Percentiles rank a stretch among this genome's conserved stretches.
phyloP scores from a whole-genome alignment of 35 echinoderm and acorn worm species.

The Strongylocentrotus purpuratus region DNA sequence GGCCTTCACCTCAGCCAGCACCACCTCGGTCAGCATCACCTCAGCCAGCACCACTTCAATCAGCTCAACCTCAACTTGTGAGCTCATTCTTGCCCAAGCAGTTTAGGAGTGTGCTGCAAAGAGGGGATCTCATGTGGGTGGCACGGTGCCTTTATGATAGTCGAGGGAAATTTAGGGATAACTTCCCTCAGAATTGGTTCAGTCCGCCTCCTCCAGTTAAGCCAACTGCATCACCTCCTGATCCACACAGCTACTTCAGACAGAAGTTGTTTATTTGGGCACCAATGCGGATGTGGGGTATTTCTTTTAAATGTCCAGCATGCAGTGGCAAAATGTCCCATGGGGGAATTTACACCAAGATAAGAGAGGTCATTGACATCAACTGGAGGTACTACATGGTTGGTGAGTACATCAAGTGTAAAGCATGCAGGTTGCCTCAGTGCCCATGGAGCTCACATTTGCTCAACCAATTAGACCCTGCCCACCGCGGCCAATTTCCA shows the following conservation, averaged over 20 bases:
- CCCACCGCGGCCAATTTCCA: background rate
- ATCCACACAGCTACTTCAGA: no score
- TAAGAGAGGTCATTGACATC: slow-evolving; percentile 52
- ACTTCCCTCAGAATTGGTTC: slow-evolving; percentile 36
- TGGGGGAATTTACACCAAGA: slow-evolving; percentile 55
- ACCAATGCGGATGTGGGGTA: slow-evolving; percentile 58
- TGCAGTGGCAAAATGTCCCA: slow-evolving; percentile 42
- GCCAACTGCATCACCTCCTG: no score
- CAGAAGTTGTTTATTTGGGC: slow-evolving; percentile 23
- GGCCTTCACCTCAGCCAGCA: no score
- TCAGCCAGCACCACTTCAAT: no score
- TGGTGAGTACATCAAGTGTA: slow-evolving; percentile 50
- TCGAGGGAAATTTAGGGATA: background rate
- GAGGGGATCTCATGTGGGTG: slow-evolving; percentile 27
- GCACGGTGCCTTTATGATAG: background rate
- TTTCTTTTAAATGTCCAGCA: slow-evolving; percentile 44
- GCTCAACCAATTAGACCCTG: background rate
- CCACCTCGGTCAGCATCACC: no score
- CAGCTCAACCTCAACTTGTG: no score
- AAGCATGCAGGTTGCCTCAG: slow-evolving; percentile 20
- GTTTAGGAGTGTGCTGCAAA: slow-evolving; percentile 22
- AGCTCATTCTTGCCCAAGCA: slow-evolving; percentile 20
- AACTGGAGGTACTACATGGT: slow-evolving; percentile 56
- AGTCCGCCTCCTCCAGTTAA: slow-evolving; percentile 28
- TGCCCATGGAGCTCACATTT: slow-evolving; percentile 57